Evolutionary conservation across 2,113 vertebrate genomes (phyloP), one percentile per base, ranked within the genome.

Genomic region (Puntigrus tetrazona): DNA sequence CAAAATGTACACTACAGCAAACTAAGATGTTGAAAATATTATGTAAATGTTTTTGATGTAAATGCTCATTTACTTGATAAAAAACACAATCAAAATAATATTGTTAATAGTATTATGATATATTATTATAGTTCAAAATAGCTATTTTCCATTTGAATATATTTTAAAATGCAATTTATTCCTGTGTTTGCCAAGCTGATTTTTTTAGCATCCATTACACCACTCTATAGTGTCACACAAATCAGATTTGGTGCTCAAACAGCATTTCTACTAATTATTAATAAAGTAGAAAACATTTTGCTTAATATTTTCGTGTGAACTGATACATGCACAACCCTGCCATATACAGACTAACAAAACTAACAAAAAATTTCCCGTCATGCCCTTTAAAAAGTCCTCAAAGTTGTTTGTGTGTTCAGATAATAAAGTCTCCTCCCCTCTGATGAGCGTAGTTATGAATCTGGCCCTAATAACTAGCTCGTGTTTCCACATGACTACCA

Each of bases 341-440:
- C 43, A 77, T 52, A 59, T 34, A 61, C 25, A 22, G 47, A 38
- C 61, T 43, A 10, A 20, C 25, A 3, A 38, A 70, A 70, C 67
- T n/a, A n/a, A n/a, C n/a, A n/a, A n/a, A n/a, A n/a, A 11, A 38
- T 59, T 38, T 78, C 13, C 75, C 52, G 25, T 78, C 13, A 31
- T 61, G 83, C 36, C 86, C 79, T 83, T 52, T 34, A 77, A 83
- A 87, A 74, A 25, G 72, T 84, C 78, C 70, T 83, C 38, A 59
- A 81, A 69, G 80, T 83, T 85, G 41, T 75, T 86, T 81, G 9
- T 38, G 70, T 84, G 47, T 80, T 52, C 10, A 61, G 27, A 76
- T 80, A 75, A 85, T 34, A 36, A 47, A 14, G 67, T 83, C 81
- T 69, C 81, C 61, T 76, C 81, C 84, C 70, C 61, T 80, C 70